phyloP scores from a whole-genome alignment of 2,797 vertebrate species.

The Rhinatrema bivittatum region DNA sequence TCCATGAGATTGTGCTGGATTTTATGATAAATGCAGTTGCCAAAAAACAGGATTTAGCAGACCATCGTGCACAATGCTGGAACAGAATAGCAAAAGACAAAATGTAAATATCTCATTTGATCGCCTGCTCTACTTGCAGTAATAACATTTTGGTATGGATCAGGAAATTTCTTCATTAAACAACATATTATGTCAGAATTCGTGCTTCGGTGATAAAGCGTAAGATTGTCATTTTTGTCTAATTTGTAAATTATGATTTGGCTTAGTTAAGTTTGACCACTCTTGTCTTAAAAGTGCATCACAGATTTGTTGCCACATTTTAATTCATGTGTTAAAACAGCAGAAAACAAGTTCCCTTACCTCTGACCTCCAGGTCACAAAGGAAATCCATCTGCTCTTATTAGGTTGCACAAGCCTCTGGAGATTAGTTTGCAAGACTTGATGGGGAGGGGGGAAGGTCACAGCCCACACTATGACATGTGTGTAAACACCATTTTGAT shows the following conservation, averaged over 20 bases:
- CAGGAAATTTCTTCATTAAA: too few species aligned
- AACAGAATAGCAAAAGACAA: too few species aligned
- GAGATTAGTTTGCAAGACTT: slow-evolving; percentile 9
- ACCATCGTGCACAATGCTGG: too few species aligned
- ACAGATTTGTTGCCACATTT: slow-evolving; percentile 51
- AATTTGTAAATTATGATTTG: slow-evolving; percentile 50
- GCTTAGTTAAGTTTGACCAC: slow-evolving; percentile 46
- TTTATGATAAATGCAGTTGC: too few species aligned
- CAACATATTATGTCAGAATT: too few species aligned
- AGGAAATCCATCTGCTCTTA: slow-evolving; percentile 38
- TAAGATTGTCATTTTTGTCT: slow-evolving; percentile 46
- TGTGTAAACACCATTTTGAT: slow-evolving; percentile 11
- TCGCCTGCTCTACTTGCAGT: too few species aligned
- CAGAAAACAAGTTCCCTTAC: slow-evolving; percentile 38
- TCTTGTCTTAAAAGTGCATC: slow-evolving; percentile 25
- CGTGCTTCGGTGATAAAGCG: slow-evolving; percentile 30
- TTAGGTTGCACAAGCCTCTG: slow-evolving; percentile 19
- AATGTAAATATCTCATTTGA: too few species aligned
- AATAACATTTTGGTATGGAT: too few species aligned
- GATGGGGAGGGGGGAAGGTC: slow-evolving; percentile 22
- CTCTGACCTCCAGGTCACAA: slow-evolving; percentile 40
- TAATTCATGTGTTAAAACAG: slow-evolving; percentile 43
- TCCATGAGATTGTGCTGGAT: too few species aligned
- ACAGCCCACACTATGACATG: not conserved
- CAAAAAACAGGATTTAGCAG: too few species aligned